Evolutionary conservation across 1,140 invertebrate genomes (phyloP).

Genomic region (Drosophila arizonae): DNA sequence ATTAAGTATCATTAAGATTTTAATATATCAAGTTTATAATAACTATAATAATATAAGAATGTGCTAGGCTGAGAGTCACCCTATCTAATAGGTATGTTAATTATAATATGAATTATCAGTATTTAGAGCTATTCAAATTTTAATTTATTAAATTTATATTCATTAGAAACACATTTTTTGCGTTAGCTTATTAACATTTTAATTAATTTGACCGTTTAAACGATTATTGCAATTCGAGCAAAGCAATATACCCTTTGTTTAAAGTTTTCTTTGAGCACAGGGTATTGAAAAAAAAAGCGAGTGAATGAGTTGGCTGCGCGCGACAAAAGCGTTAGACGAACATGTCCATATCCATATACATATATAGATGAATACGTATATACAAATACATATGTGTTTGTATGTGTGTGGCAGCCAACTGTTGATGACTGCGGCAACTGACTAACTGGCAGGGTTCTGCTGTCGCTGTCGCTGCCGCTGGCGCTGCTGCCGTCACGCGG

Average conservation of each 20-base stretch:
- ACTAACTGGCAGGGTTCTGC: conserved; percentile 77
- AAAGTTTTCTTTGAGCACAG: background rate
- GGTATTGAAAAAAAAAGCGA: conserved; percentile 16
- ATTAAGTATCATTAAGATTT: too few species aligned
- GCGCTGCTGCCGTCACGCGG: conserved; percentile 59
- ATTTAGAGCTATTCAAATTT: too few species aligned
- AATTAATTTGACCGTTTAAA: too few species aligned
- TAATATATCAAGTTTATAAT: too few species aligned
- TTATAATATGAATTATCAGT: too few species aligned
- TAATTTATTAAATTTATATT: too few species aligned
- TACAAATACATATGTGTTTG: conserved; percentile 17
- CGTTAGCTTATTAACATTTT: background rate
- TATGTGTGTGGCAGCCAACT: conserved; percentile 56
- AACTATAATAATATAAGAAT: too few species aligned
- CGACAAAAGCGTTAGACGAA: conserved; percentile 58
- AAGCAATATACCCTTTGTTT: background rate
- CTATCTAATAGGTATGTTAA: too few species aligned
- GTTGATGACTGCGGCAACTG: conserved; percentile 77
- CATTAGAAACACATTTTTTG: too few species aligned
- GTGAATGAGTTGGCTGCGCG: conserved; percentile 42
- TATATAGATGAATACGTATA: conserved; percentile 1
- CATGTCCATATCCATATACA: conserved; percentile 32
- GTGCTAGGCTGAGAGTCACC: too few species aligned
- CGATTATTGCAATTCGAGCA: background rate
- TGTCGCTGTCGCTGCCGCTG: conserved; percentile 22